These are phyloP conservation scores for Drosophila jambulina DNA, from an alignment of 1,140 invertebrate species.

Conservation along the genomic window DNA sequence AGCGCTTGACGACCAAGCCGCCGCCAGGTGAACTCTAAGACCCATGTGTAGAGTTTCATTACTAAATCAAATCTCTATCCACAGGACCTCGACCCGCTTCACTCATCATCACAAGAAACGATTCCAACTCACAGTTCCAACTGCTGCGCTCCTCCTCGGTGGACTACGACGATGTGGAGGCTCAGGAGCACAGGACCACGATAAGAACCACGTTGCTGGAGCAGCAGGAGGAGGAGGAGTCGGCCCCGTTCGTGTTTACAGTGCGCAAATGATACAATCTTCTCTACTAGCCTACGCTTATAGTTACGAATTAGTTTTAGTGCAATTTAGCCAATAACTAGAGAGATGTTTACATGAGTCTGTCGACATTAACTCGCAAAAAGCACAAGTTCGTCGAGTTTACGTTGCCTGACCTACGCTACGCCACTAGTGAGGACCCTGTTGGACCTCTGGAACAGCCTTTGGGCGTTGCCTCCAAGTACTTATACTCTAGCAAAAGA, in stretches of 20 bases:
- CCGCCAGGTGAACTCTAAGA: conserved; percentile 53
- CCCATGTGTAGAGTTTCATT: too few relatives aligned
- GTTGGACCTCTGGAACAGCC: conserved; percentile 7
- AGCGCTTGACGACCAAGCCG: conserved; percentile 64
- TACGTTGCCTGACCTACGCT: not conserved
- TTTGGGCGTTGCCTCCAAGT: conserved; percentile 17
- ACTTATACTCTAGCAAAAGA: conserved; percentile 42
- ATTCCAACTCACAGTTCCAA: conserved; percentile 75
- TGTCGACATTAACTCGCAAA: not conserved
- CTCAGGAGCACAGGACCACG: conserved; percentile 65
- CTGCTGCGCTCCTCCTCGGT: conserved; percentile 81
- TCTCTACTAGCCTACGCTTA: conserved; percentile 47
- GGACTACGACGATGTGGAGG: conserved; percentile 83
- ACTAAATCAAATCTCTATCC: not conserved
- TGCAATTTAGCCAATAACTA: conserved; percentile 28
- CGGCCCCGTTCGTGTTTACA: conserved; percentile 83
- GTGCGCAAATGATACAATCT: conserved; percentile 79
- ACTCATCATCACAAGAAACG: conserved; percentile 80
- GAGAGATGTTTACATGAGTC: not conserved
- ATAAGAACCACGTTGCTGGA: conserved; percentile 69
- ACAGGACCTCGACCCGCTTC: conserved; percentile 78
- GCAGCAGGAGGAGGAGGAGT: conserved; percentile 84
- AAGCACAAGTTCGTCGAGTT: not conserved
- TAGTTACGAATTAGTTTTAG: conserved; percentile 46
- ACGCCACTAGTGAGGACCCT: not conserved